Conservation (phyloP, 2,888 invertebrate species). For the Himalopsyche anomala region DNA sequence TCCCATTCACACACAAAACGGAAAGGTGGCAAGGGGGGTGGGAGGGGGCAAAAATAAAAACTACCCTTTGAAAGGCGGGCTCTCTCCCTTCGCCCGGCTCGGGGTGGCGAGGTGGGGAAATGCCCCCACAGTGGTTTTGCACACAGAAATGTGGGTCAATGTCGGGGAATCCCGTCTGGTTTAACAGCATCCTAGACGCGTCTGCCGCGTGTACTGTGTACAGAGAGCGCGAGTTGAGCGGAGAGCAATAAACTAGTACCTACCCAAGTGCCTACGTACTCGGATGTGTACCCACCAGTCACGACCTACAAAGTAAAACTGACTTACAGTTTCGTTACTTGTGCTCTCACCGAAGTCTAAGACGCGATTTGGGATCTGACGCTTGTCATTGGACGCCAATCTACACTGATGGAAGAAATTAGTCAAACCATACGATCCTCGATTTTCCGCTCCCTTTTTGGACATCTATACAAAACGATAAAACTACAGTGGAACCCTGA, state of each 20-base stretch:
- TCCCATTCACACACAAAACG: slow-evolving; percentile 65
- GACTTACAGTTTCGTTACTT: background rate
- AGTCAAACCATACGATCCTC: too few species aligned
- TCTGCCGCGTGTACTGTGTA: slow-evolving; percentile 49
- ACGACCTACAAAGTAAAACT: background rate
- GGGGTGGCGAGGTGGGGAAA: slow-evolving; percentile 72
- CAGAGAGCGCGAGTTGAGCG: slow-evolving; percentile 29
- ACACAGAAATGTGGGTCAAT: slow-evolving; percentile 74
- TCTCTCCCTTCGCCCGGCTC: slow-evolving; percentile 67
- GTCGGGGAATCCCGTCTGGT: slow-evolving; percentile 73
- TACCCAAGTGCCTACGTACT: slow-evolving; percentile 22
- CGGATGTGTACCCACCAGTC: slow-evolving; percentile 12
- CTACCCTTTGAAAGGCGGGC: slow-evolving; percentile 65
- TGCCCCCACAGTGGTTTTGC: slow-evolving; percentile 72
- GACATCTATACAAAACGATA: too few species aligned
- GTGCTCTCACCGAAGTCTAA: background rate
- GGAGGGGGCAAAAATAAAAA: slow-evolving; percentile 64
- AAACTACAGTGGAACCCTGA: too few species aligned
- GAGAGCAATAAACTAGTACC: slow-evolving; percentile 34
- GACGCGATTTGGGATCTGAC: background rate
- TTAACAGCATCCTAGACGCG: slow-evolving; percentile 65
- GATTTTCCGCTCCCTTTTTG: too few species aligned
- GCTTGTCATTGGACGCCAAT: too few species aligned
- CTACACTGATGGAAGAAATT: too few species aligned
- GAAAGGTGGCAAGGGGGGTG: slow-evolving; percentile 45